Conservation (phyloP, 1,140 invertebrate species). For the Caenorhabditis brenneri region DNA sequence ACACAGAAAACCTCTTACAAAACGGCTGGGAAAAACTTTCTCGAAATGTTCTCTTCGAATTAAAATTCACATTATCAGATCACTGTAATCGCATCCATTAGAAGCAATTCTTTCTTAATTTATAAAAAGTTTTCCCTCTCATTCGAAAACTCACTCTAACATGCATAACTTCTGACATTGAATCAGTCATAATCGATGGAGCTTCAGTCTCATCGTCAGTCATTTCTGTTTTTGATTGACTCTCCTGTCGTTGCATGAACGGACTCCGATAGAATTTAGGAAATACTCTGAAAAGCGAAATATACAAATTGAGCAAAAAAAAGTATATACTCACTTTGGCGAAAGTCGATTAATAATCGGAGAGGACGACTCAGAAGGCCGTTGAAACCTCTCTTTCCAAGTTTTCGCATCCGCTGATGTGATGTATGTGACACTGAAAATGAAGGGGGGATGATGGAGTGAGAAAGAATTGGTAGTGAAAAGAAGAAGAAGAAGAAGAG, state of each 20-base stretch:
- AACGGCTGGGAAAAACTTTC: no score
- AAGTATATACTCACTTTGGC: conserved; percentile 71
- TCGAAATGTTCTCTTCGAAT: no score
- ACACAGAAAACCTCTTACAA: no score
- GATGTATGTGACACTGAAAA: conserved; percentile 75
- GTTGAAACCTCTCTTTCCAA: conserved; percentile 70
- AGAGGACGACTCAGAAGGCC: conserved; percentile 61
- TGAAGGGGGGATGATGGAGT: conserved; percentile 16
- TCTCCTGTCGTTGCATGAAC: conserved; percentile 53
- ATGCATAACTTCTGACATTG: conserved; percentile 9
- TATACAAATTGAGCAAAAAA: background rate
- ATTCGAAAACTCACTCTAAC: background rate
- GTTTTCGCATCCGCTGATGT: conserved; percentile 73
- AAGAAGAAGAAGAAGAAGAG: conserved; percentile 31
- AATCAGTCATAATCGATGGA: conserved; percentile 12
- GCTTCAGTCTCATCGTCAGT: conserved; percentile 18
- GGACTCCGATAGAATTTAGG: conserved; percentile 73
- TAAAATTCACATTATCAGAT: no score
- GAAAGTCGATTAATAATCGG: conserved; percentile 71
- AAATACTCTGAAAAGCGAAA: conserved; percentile 71
- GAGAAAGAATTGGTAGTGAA: background rate
- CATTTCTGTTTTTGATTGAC: background rate
- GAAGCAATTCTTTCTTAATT: no score
- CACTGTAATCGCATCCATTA: no score
- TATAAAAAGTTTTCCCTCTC: background rate